Evolutionary conservation across 2,113 vertebrate genomes (phyloP), one percentile per base, ranked within the genome.

Genomic region (Thalassoma bifasciatum): DNA sequence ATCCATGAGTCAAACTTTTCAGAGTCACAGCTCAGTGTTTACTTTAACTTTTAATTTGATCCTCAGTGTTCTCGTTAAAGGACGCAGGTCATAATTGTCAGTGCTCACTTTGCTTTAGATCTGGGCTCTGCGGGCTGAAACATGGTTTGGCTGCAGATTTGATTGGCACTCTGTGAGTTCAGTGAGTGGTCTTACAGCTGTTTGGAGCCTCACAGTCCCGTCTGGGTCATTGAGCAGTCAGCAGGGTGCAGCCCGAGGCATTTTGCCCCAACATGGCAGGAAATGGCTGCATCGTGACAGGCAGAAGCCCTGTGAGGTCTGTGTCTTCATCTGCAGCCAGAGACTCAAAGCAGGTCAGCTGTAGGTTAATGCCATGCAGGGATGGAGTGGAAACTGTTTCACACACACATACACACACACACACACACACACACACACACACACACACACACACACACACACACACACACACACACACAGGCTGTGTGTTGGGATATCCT

Each of bases 321-420:
- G 40, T 19, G 44, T 46, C 63, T 82, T 68, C 66, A 3, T 54
- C 59, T 71, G 75, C 75, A 51, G 75, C 66, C 40, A 40, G 75
- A 83, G 68, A 72, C 64, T 50, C 21, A 49, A 80, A 90, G 74
- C 86, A 88, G 88, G 71, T 91, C 89, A 89, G 10, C 86, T 82
- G 81, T 86, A 70, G 79, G 77, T 79, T 92, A 86, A 92, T 87
- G 56, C n/a, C n/a, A 30, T 30, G 30, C 30, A 22, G 5, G 30
- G 21, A 42, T 42, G 19, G 21, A 54, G 21, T 59, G 53, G 49
- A 52, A 49, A 60, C 57, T 36, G 46, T 37, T 22, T 21, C 24
- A 37, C 22, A 53, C 8, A 54, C 23, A 6, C n/a, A n/a, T n/a
- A n/a, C n/a, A n/a, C n/a, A n/a, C n/a, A n/a, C n/a, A n/a, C n/a